Conservation (phyloP, 35 echinoderm and acorn worm species). For the Anneissia japonica region DNA sequence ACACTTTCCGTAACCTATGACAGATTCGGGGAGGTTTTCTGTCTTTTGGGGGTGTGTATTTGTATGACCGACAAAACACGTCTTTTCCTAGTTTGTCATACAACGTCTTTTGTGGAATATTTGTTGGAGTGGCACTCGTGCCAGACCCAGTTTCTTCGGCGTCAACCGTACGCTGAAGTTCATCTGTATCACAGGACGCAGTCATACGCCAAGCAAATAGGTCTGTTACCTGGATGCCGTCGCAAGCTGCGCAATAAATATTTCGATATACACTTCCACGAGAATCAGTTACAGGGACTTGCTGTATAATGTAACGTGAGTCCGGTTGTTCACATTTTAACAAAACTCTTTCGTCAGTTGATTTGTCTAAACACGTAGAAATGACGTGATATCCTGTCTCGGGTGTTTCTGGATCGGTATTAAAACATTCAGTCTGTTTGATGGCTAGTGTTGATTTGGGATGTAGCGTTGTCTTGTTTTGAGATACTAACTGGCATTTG, state of each 20-base stretch:
- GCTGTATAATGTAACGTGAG: not conserved
- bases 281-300: not conserved
- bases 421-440: not conserved
- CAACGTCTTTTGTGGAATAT: not conserved
- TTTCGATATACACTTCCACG: not conserved
- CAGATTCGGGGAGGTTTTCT: not conserved
- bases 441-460: too few species aligned
- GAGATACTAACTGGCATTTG: too few species aligned
- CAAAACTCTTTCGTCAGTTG: not conserved
- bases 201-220: not conserved
- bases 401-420: not conserved
- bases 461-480: too few species aligned
- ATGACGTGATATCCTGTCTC: not conserved
- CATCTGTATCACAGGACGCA: not conserved
- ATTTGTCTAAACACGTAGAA: not conserved
- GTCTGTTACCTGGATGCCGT: not conserved
- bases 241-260: not conserved
- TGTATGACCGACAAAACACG: not conserved
- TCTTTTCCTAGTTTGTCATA: not conserved
- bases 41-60: not conserved
- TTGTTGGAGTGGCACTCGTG: not conserved
- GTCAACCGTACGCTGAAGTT: not conserved
- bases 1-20: not conserved
- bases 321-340: not conserved
- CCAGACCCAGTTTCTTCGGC: too few species aligned